Percentiles rank a stretch among this genome's conserved stretches.
Conservation (phyloP, 2,888 invertebrate genomes). For the Leucophenga maculata region DNA sequence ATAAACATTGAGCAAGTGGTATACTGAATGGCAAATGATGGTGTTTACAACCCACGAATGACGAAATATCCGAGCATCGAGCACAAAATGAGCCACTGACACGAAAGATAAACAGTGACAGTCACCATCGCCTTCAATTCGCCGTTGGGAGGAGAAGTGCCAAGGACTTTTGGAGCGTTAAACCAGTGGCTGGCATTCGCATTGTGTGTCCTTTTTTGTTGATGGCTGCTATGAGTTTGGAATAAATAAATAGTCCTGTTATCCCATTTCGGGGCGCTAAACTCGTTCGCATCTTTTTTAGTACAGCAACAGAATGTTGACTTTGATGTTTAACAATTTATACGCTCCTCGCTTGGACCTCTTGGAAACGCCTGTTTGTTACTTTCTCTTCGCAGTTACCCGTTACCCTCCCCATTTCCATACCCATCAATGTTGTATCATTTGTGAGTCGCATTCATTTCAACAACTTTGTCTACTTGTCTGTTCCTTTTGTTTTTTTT, state of each 20-base stretch:
- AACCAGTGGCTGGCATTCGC: conserved; percentile 3
- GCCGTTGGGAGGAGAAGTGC: not conserved
- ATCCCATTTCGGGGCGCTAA: not conserved
- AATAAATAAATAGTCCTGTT: conserved; percentile 10
- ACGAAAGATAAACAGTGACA: conserved; percentile 8
- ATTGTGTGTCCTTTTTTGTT: not conserved
- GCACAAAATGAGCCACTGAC: conserved; percentile 6
- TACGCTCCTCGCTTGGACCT: not conserved
- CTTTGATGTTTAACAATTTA: conserved; percentile 6
- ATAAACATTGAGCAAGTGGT: not conserved
- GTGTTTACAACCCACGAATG: conserved; percentile 6
- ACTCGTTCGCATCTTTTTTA: not conserved
- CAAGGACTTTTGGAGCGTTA: not conserved
- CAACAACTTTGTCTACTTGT: not conserved
- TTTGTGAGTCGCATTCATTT: not conserved
- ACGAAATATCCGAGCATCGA: not conserved
- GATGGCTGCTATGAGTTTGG: conserved; percentile 7
- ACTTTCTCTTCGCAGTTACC: not conserved
- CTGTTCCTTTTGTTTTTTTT: not conserved
- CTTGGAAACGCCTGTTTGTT: not conserved
- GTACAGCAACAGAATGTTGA: conserved; percentile 1
- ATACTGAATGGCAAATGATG: not conserved
- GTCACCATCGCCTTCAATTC: not conserved
- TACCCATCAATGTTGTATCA: not conserved
- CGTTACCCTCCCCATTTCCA: not conserved